Evolutionary conservation across 2,113 vertebrate species (phyloP), one percentile per base, ranked within the genome.

Genomic region (Deroptyus accipitrinus): DNA sequence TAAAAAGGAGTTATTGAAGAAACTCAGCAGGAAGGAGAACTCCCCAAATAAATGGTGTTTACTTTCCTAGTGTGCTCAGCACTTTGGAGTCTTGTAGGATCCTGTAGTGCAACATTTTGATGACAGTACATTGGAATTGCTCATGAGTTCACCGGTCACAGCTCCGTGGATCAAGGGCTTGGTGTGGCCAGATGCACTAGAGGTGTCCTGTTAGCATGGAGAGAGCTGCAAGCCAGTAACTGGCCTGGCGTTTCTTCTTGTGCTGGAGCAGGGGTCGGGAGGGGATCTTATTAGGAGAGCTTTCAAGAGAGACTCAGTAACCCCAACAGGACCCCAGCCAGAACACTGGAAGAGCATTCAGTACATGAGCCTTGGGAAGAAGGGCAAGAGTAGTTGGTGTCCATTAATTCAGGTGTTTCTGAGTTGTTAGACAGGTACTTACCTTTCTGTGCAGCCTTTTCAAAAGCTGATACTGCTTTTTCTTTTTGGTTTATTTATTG

Each of bases 401-500:
- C 73, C 44, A 24, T 91, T 42, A 75, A 55, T 64, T 84, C 46
- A 35, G 28, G 27, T 88, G 37, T 37, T 77, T 61, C 42, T n/a
- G 55, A 59, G 20, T 51, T 82, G 35, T 46, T 91, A 67, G 85
- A 44, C 67, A 85, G 80, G 83, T 75, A 7, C 61, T 75, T 75
- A 75, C 6, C 55, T 70, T 90, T 78, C 70, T 91, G 55, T 86
- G 35, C 42, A 91, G 85, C 51, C 37, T 69, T 83, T 84, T 81
- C 48, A 75, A 92, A 90, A 83, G 67, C 74, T 90, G 54, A 64
- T 82, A 7, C 12, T 67, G 42, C 64, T 30, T 70, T 64, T 55
- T 42, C 18, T 69, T 73, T 48, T 48, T 23, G 37, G 57, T 90
- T 94, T 97, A 83, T 94, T 96, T 92, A 81, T 97, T 96, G 93